Evolutionary conservation across 2,797 vertebrate genomes (phyloP), one percentile per base, ranked within the genome.

Genomic region (Coregonus ussuriensis): DNA sequence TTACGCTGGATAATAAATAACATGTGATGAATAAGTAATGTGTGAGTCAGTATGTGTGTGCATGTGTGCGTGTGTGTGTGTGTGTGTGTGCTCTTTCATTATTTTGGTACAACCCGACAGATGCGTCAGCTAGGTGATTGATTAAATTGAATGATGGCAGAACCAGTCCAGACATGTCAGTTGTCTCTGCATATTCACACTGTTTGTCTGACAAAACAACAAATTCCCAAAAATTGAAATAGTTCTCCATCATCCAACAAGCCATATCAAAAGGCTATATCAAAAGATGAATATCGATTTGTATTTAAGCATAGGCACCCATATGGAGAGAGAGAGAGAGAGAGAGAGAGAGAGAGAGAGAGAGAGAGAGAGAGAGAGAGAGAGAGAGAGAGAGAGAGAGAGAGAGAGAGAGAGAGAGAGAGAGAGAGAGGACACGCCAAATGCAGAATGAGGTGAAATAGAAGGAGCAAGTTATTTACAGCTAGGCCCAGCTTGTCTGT

Each of bases 401-500:
- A 59, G 54, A 7, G 54, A 59, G 18, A 59, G 54, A 59, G 54
- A 59, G 5, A 56, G 18, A 16, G 0, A n/a, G 52, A 53, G 52
- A 16, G 7, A 59, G 6, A 59, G 6, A 15, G 0, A 59, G n/a
- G 1, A 59, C 56, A 59, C 56, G 6, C 2, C 6, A n/a, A 59
- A 59, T 9, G 6, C 56, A 59, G 56, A 59, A 59, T 21, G n/a
- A 59, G 56, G n/a, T 59, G 56, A 59, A 16, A n/a, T 59, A 63
- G 84, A 81, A 84, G 81, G 75, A 83, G 85, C 81, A 77, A 85
- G 87, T 91, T 89, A 93, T 92, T 93, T 92, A 89, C 92, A 93
- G 89, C 85, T 81, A 88, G 85, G 85, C 88, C 79, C 85, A 83
- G 84, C 84, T 81, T 90, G 89, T 91, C 88, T 82, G 84, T 88